Evolutionary conservation across 2,888 invertebrate species (phyloP).

Genomic region (Hedychridium roseum): DNA sequence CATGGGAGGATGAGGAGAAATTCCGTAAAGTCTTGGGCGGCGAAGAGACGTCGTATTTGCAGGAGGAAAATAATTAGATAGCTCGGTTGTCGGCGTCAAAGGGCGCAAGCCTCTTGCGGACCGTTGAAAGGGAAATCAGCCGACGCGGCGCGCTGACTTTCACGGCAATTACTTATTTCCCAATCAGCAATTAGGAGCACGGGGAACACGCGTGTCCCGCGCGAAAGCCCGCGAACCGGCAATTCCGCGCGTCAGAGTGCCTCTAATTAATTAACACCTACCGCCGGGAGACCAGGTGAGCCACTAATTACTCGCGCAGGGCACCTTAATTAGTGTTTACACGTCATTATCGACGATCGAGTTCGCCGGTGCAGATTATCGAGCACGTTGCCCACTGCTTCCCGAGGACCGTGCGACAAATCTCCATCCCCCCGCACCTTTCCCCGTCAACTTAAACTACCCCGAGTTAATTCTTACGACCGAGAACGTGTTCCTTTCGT

Average conservation of each 20-base stretch:
- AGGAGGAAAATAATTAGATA: no score
- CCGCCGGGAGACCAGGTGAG: constrained; percentile 34
- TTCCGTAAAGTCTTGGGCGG: no score
- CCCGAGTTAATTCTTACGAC: no score
- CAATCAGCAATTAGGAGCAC: constrained; percentile 56
- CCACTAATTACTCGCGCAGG: constrained; percentile 60
- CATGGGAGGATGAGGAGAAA: no score
- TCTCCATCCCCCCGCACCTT: not conserved
- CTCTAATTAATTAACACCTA: constrained; percentile 63
- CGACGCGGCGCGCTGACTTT: no score
- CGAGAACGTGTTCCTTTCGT: no score
- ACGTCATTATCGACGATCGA: constrained; percentile 49
- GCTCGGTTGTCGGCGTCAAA: no score
- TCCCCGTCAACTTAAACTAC: not conserved
- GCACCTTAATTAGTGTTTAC: constrained; percentile 59
- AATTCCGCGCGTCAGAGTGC: constrained; percentile 51
- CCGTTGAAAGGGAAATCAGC: no score
- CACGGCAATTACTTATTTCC: constrained; percentile 55
- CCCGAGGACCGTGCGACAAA: not conserved
- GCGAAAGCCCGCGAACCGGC: constrained; percentile 20
- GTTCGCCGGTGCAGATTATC: constrained; percentile 45
- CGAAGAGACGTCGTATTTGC: no score
- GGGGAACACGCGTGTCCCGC: constrained; percentile 9
- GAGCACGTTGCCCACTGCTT: constrained; percentile 41
- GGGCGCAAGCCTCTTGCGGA: no score